Evolutionary conservation across 2,888 invertebrate species (phyloP).

Genomic region (Trichogramma dendrolimi): DNA sequence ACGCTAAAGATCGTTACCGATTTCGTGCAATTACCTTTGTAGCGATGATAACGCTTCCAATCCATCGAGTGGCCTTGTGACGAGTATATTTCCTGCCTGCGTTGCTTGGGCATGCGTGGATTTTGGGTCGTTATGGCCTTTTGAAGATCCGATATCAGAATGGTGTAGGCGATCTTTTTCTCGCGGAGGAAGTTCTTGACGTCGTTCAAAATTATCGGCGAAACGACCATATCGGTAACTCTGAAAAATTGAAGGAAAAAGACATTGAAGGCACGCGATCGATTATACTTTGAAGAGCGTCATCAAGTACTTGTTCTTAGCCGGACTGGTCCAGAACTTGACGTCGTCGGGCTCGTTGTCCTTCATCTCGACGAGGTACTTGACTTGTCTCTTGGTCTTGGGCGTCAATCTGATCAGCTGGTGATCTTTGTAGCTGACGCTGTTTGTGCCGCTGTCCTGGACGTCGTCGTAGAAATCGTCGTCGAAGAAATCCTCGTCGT

Average conservation of each 20-base stretch:
- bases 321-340: constrained; percentile 61
- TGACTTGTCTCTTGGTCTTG: constrained; percentile 50
- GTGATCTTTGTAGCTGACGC: constrained; percentile 56
- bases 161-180: constrained; percentile 61
- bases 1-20: background rate
- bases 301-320: constrained; percentile 47
- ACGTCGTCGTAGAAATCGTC: constrained; percentile 42
- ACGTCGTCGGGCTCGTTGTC: constrained; percentile 55
- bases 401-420: constrained; percentile 56
- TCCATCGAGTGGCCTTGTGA: constrained; percentile 63
- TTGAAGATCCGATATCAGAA: constrained; percentile 68
- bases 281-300: background rate
- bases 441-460: constrained; percentile 34
- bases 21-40: constrained; percentile 50
- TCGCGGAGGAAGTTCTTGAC: constrained; percentile 61
- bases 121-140: constrained; percentile 69
- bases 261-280: background rate
- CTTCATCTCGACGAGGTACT: constrained; percentile 51
- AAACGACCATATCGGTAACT: constrained; percentile 68
- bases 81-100: constrained; percentile 58
- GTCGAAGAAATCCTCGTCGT: too few relatives aligned
- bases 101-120: constrained; percentile 61
- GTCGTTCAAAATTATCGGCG: constrained; percentile 62
- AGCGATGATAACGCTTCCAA: constrained; percentile 69
- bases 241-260: constrained; percentile 31